Percentiles rank a stretch among this genome's conserved stretches.
Evolutionary conservation across 2,888 invertebrate genomes (phyloP).

Genomic region (Drosophila nr. perissopoda): DNA sequence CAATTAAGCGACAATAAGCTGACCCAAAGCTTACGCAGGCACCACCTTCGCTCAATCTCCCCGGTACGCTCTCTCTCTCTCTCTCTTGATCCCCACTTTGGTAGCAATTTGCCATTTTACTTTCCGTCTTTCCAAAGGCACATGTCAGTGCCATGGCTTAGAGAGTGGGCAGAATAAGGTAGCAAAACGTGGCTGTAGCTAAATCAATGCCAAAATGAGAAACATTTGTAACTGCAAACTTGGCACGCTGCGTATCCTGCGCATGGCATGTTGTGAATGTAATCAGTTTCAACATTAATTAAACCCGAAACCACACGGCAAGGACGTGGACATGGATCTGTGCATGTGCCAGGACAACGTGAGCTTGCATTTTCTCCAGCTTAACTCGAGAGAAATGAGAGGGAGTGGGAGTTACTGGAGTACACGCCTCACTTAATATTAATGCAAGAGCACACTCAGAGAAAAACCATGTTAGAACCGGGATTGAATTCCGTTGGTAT

Average conservation of each 20-base stretch:
- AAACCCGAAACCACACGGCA: conserved; percentile 54
- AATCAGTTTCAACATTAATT: conserved; percentile 75
- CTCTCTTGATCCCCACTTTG: conserved; percentile 17
- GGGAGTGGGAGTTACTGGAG: background rate
- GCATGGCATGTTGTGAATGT: conserved; percentile 34
- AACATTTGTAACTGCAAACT: conserved; percentile 53
- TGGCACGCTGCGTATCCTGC: conserved; percentile 10
- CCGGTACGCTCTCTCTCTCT: background rate
- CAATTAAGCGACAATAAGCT: conserved; percentile 77
- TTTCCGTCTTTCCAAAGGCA: conserved; percentile 27
- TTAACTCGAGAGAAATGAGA: conserved; percentile 26
- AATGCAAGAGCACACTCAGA: conserved; percentile 7
- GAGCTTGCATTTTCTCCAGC: conserved; percentile 45
- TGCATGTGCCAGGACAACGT: conserved; percentile 47
- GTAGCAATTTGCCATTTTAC: conserved; percentile 51
- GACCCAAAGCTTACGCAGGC: conserved; percentile 56
- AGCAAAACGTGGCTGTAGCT: conserved; percentile 19
- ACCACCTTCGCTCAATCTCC: background rate
- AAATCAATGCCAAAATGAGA: conserved; percentile 72
- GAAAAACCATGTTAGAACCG: background rate
- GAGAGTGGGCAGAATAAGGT: background rate
- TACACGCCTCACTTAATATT: conserved; percentile 20
- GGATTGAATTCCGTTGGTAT: background rate
- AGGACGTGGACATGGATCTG: conserved; percentile 46
- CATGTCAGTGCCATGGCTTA: conserved; percentile 23